Conservation (phyloP, 2,797 vertebrate species). For the Spinibarbus caldwelli region DNA sequence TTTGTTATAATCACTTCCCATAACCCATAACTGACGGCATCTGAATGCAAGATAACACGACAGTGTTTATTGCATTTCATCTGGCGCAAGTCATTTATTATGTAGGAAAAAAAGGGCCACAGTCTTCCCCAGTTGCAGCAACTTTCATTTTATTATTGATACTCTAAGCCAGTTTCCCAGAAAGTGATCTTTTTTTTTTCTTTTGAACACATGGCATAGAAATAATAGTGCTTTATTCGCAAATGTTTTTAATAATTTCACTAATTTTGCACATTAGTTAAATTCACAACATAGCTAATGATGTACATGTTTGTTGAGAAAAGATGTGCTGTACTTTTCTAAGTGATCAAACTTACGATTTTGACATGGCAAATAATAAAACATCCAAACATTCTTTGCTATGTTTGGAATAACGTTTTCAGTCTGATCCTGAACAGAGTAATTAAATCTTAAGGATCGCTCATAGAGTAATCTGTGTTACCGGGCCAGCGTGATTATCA, state of each 20-base stretch:
- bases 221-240: not conserved
- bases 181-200: not conserved
- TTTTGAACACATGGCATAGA: not conserved
- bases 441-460: not conserved
- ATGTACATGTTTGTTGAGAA: not conserved
- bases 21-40: not conserved
- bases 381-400: not conserved
- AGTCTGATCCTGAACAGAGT: not conserved
- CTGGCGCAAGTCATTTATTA: too few relatives aligned
- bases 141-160: not conserved
- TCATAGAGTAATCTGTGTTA: not conserved
- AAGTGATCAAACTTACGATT: not conserved
- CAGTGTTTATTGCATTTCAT: too few relatives aligned
- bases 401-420: not conserved
- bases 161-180: not conserved
- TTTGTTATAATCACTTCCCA: not conserved
- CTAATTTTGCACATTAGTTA: not conserved
- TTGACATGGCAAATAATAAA: not conserved
- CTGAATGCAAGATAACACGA: not conserved
- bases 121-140: too few relatives aligned
- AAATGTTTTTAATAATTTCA: not conserved
- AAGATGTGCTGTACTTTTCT: not conserved
- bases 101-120: too few relatives aligned
- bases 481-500: slow-evolving; percentile 14
- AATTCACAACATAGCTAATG: not conserved